Percentiles rank a stretch among this genome's conserved stretches.
Evolutionary conservation across 1,140 invertebrate species (phyloP).

Genomic region (Aphaenogaster ashmeadi): DNA sequence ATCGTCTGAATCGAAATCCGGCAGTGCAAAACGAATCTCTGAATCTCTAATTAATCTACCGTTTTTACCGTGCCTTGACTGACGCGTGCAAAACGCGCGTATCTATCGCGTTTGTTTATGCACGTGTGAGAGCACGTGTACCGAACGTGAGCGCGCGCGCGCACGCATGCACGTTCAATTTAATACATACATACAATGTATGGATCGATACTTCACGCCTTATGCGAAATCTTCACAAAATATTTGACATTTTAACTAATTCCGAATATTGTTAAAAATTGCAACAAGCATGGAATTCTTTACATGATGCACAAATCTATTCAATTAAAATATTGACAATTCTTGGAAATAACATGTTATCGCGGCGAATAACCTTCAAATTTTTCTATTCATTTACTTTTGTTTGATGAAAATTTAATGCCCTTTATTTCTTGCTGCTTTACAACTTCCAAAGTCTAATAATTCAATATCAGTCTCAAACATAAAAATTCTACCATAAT

Average conservation of each 20-base stretch:
- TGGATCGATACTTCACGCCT: neutral
- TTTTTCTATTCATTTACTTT: neutral
- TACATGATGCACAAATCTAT: neutral
- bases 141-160: neutral
- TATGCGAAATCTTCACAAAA: neutral
- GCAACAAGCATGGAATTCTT: neutral
- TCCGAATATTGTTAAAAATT: conserved; percentile 34
- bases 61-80: conserved; percentile 10
- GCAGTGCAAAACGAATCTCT: conserved; percentile 10
- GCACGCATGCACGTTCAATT: neutral
- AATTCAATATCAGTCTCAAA: neutral
- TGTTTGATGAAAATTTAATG: neutral
- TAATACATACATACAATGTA: neutral
- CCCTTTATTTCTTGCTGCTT: neutral
- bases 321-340: neutral
- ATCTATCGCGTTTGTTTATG: neutral
- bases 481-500: neutral
- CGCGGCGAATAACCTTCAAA: neutral
- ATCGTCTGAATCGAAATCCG: conserved; percentile 48
- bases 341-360: neutral
- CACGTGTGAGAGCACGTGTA: conserved; percentile 40
- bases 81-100: neutral
- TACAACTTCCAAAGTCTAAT: conserved; percentile 5
- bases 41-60: conserved; percentile 52
- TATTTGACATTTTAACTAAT: conserved; percentile 4